A percentile compares a stretch with the other conserved stretches of the same genome.
Conservation (phyloP, 2,888 invertebrate genomes). For the Eupithecia insigniata region DNA sequence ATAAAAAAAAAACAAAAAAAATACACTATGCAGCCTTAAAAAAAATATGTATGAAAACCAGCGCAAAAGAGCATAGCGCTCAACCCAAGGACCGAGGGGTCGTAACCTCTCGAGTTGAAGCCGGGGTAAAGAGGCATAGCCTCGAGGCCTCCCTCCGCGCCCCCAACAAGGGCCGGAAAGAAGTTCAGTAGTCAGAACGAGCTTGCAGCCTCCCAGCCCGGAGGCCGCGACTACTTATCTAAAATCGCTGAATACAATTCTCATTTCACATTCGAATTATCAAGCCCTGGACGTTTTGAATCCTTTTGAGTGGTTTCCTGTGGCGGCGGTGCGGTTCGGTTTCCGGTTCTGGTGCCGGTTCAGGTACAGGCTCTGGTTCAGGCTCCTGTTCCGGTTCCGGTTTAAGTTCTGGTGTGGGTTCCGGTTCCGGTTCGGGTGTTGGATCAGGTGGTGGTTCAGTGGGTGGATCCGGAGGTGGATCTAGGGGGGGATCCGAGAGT, state of each 20-base stretch:
- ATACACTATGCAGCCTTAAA: no score
- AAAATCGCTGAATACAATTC: neutral
- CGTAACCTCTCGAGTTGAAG: no score
- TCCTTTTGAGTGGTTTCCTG: neutral
- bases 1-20: no score
- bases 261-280: slow-evolving; percentile 1
- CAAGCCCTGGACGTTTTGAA: neutral
- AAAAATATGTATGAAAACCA: no score
- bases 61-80: no score
- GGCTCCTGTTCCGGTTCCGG: neutral
- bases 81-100: no score
- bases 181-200: no score
- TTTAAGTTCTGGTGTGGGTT: neutral
- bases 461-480: neutral
- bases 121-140: no score
- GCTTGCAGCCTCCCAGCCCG: no score
- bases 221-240: no score
- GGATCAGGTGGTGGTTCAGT: neutral
- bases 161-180: no score
- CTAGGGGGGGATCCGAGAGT: neutral
- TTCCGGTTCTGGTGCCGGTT: neutral
- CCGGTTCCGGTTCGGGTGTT: neutral
- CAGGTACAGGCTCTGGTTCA: neutral
- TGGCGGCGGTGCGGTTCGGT: neutral
- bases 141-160: no score